phyloP scores from a whole-genome alignment of 1,140 invertebrate species.

The Cataglyphis hispanica region DNA sequence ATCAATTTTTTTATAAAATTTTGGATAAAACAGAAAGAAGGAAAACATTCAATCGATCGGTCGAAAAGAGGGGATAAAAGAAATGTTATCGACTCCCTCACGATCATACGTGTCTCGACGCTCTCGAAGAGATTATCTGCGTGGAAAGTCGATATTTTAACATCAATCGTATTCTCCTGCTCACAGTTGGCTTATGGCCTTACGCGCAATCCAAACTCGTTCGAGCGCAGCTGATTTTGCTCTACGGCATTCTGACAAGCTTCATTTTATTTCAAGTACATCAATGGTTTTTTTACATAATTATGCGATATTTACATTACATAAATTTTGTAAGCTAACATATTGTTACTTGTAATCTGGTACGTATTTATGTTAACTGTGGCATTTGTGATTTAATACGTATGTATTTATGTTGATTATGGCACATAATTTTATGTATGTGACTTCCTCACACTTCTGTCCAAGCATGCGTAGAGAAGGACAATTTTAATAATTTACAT shows the following conservation, averaged over 20 bases:
- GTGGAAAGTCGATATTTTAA: not conserved
- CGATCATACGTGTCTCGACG: not conserved
- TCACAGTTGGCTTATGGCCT: slow-evolving; percentile 21
- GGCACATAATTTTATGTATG: not conserved
- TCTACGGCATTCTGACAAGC: slow-evolving; percentile 9
- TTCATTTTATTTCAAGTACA: slow-evolving; percentile 28
- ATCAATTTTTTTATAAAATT: slow-evolving; percentile 20
- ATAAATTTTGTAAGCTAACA: not conserved
- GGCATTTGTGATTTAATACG: not conserved
- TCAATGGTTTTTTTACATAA: not conserved
- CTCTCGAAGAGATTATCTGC: not conserved
- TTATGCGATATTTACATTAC: not conserved
- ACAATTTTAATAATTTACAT: not conserved
- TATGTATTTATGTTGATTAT: not conserved
- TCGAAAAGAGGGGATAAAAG: not conserved
- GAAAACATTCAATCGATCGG: not conserved
- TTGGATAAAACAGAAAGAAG: not conserved
- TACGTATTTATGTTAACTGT: not conserved
- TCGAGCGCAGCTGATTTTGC: slow-evolving; percentile 1
- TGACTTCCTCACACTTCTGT: too few relatives aligned
- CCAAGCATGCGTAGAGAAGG: not conserved
- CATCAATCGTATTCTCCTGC: slow-evolving; percentile 26
- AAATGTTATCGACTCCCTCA: not conserved
- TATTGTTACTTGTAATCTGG: not conserved
- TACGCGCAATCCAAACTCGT: slow-evolving; percentile 23